A percentile compares a stretch with the other conserved stretches of the same genome.
phyloP scores from a whole-genome alignment of 2,888 invertebrate genomes.

The Petrophora chlorosata region DNA sequence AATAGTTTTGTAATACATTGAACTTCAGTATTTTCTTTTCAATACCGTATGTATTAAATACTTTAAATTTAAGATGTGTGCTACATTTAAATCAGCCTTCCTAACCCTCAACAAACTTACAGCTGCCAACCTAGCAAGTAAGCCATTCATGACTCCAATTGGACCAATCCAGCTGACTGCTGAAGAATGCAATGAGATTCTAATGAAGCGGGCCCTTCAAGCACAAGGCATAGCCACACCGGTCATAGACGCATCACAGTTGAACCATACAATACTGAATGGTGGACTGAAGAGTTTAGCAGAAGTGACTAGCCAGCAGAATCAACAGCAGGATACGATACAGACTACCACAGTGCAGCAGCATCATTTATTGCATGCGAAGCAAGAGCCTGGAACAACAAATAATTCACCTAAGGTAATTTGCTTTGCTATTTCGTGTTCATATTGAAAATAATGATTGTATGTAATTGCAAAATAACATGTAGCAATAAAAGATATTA shows the following conservation, averaged over 20 bases:
- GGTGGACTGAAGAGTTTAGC: constrained; percentile 71
- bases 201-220: constrained; percentile 89
- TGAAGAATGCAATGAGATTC: constrained; percentile 90
- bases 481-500: too few species aligned
- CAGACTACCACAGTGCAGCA: constrained; percentile 68
- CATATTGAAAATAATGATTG: too few species aligned
- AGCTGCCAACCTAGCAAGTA: constrained; percentile 74
- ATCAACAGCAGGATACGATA: constrained; percentile 56
- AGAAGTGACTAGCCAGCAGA: constrained; percentile 64
- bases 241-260: constrained; percentile 76
- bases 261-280: constrained; percentile 74
- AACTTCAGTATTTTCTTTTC: not conserved
- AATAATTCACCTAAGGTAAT: constrained; percentile 82
- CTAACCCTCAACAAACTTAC: constrained; percentile 40
- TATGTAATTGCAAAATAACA: too few species aligned
- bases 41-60: too few species aligned
- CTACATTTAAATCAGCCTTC: not conserved
- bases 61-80: too few species aligned
- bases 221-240: constrained; percentile 83
- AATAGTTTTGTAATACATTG: not conserved
- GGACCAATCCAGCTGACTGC: constrained; percentile 89
- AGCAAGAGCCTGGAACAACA: constrained; percentile 84
- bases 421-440: constrained; percentile 9
- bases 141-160: constrained; percentile 88
- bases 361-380: constrained; percentile 80